A percentile compares a stretch with the other conserved stretches of the same genome.
These are phyloP conservation scores for Istiophorus platypterus DNA, from an alignment of 2,113 vertebrate species.

Conservation along the genomic window DNA sequence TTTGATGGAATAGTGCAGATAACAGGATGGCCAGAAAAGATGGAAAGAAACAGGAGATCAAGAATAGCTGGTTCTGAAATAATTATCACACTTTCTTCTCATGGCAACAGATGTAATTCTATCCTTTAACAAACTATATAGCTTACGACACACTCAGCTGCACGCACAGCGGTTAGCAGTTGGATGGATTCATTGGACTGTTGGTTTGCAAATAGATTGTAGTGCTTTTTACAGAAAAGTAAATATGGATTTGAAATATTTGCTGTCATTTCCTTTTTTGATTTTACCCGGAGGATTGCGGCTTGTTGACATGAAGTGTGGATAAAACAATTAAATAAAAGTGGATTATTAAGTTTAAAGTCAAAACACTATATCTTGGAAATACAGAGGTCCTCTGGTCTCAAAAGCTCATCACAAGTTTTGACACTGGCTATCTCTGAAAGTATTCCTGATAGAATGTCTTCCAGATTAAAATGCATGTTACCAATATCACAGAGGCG, in stretches of 20 bases:
- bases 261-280: constrained; percentile 39
- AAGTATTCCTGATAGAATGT: constrained; percentile 13
- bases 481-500: constrained; percentile 13
- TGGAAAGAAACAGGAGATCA: constrained; percentile 89
- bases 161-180: constrained; percentile 4
- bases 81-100: constrained; percentile 94
- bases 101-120: constrained; percentile 90
- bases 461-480: constrained; percentile 7
- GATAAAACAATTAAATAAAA: constrained; percentile 1
- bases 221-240: constrained; percentile 45
- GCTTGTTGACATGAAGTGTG: constrained; percentile 1
- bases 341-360: not conserved
- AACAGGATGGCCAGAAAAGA: constrained; percentile 89
- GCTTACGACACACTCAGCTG: constrained; percentile 44
- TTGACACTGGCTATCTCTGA: constrained; percentile 7
- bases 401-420: constrained; percentile 2
- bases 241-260: constrained; percentile 52
- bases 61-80: constrained; percentile 89
- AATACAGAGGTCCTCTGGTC: not conserved
- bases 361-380: not conserved
- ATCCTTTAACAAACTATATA: constrained; percentile 83
- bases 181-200: constrained; percentile 37
- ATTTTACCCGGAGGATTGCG: constrained; percentile 24
- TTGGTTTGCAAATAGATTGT: constrained; percentile 52
- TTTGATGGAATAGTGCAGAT: constrained; percentile 95